Evolutionary conservation across 1,140 invertebrate species (phyloP), one percentile per base, ranked within the genome.

Genomic region (Brachionus paranguensis): DNA sequence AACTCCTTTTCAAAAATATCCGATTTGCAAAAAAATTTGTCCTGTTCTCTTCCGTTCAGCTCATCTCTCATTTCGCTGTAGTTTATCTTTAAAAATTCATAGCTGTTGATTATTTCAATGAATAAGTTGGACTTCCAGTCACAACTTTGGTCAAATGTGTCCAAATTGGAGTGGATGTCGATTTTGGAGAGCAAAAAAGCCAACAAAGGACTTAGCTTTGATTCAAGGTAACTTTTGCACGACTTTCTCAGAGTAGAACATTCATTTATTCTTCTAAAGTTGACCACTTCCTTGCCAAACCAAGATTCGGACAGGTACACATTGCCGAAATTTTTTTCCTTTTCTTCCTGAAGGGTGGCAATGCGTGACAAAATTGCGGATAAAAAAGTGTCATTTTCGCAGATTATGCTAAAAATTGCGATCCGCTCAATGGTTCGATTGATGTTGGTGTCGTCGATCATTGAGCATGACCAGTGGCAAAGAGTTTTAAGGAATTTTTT

Each of bases 391-490:
- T 64, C 11, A 27, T 64, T 76, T 3, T 81, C 17, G 43, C 78
- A 81, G 3, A 60, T 45, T 11, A 0, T 60, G 14, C 12, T 81
- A 81, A 81, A 81, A 12, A 60, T 68, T 20, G 17, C 27, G 7
- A 81, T 55, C 8, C 78, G 78, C 20, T 81, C 14, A 20, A 81
- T 81, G 8, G 78, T 81, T 81, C 78, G 50, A 7, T 12, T 12
- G 3, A 81, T 60, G 17, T 81, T 81, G 7, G 78, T 81, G 24
- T 81, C 78, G n/a, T 60, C 33, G 11, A 81, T 81, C 78, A 81
- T 64, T 3, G 53, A 81, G 24, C 78, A 81, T 20, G 78, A 81
- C 10, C 64, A 17, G 20, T 81, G 37, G 4, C 53, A 17, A 6
- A 81, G 27, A 24, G n/a, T 64, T 20, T 3, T 33, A 3, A 81